Base-by-base conservation (phyloP, 2,888 invertebrate species). In the Clivina fossor region DNA sequence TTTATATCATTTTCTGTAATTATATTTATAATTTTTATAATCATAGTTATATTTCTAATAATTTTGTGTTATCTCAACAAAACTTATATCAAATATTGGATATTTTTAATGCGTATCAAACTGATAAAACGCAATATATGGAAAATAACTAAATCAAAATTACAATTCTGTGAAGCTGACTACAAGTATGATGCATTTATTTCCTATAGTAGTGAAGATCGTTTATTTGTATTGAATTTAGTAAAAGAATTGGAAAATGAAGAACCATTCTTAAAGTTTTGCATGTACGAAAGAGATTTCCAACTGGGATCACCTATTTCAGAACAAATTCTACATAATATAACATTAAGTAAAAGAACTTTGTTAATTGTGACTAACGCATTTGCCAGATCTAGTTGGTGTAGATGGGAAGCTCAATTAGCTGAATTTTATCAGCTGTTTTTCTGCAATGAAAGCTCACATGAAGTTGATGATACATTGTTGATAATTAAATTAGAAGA, bases 371-470 rank as follows among this genome's bases (percentile, higher is more conserved):
- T 88, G 43, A 86, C 85, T 53, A 80, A 83, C 63, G 77, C 79
- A 62, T 88, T 86, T 68, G 80, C 84, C 0, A 80, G 80, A 63
- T 85, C 85, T 20, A 83, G 86, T 55, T 88, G 88, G 88, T 84
- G 84, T 66, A 74, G 82, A 32, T 82, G 85, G 80, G 87, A 87
- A 65, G 82, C 84, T 7, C 82, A 84, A 63, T 73, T 85, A 18
- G 85, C 85, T 0, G 83, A 85, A 62, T 80, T 84, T 64, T 81
- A 84, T 61, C 75, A 84, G 53, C 70, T 83, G 54, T 81, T 83
- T 59, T 72, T 80, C 19, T 79, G 81, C 63, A 79, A 81, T 57
- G 66, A 67, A 32, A 59, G 66, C 30, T 71, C 72, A 2, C 78
- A 80, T 2, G 80, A 81, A 63, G 79, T 81, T 57, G 78, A 80